phyloP scores from a whole-genome alignment of 2,888 invertebrate species.

The Odontothrips loti region DNA sequence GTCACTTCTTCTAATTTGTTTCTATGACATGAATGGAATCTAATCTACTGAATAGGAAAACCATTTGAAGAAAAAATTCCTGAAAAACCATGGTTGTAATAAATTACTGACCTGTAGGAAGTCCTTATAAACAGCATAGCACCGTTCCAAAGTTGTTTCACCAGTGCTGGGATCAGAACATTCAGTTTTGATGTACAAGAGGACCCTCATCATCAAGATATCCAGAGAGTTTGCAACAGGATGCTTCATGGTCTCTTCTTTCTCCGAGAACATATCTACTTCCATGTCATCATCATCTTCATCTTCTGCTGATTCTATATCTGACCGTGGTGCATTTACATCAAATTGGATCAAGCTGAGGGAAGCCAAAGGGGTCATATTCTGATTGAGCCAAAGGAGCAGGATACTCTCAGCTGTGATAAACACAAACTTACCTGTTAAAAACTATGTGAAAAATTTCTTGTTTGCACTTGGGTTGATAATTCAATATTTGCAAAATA shows the following conservation, averaged over 20 bases:
- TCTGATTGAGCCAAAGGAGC: not conserved
- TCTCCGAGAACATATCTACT: slow-evolving; percentile 38
- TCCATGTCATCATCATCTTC: slow-evolving; percentile 47
- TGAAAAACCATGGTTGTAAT: no score
- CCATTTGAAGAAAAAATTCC: no score
- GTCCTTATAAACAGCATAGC: not conserved
- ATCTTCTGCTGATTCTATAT: slow-evolving; percentile 52
- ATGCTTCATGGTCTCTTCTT: slow-evolving; percentile 48
- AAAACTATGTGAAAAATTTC: slow-evolving; percentile 70
- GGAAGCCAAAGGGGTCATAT: not conserved
- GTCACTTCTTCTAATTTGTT: no score
- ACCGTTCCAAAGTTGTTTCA: not conserved
- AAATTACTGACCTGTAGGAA: not conserved
- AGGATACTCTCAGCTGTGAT: not conserved
- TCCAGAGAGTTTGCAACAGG: slow-evolving; percentile 66
- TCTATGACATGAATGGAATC: not conserved
- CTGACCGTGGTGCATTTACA: slow-evolving; percentile 60
- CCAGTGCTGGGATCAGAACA: slow-evolving; percentile 43
- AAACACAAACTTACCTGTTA: slow-evolving; percentile 59
- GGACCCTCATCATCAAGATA: slow-evolving; percentile 67
- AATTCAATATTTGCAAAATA: slow-evolving; percentile 68
- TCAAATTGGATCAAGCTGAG: slow-evolving; percentile 63
- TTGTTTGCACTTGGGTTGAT: slow-evolving; percentile 65
- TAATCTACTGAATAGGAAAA: no score
- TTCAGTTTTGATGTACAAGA: slow-evolving; percentile 62